phyloP scores from a whole-genome alignment of 2,797 vertebrate genomes.

The Danio tinwini region DNA sequence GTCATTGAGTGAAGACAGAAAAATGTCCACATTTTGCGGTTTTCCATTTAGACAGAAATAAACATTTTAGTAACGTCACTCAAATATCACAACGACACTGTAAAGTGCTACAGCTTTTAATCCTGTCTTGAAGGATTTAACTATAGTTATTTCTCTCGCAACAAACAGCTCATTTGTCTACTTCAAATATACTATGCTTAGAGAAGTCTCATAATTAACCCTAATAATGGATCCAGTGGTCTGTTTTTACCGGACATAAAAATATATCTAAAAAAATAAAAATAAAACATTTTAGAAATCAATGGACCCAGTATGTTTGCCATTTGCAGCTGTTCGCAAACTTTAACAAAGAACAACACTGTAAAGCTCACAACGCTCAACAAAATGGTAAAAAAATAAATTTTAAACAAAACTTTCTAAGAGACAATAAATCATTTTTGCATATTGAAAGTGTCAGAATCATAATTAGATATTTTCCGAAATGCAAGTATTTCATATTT shows the following conservation, averaged over 20 bases:
- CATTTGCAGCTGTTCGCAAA: neutral
- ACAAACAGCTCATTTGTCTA: neutral
- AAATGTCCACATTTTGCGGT: conserved; percentile 36
- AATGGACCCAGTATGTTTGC: too few relatives aligned
- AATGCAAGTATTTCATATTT: too few relatives aligned
- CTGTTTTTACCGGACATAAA: too few relatives aligned
- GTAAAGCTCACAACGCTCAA: neutral
- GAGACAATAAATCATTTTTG: neutral
- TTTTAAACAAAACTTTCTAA: neutral
- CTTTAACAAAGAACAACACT: neutral
- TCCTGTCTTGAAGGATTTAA: neutral
- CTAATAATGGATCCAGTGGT: too few relatives aligned
- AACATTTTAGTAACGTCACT: neutral
- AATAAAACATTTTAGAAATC: too few relatives aligned
- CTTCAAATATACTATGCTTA: neutral
- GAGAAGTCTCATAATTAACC: neutral
- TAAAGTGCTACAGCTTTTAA: conserved; percentile 8
- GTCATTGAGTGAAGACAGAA: conserved; percentile 31
- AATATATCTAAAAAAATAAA: too few relatives aligned
- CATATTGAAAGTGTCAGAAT: neutral
- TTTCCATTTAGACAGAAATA: conserved; percentile 19
- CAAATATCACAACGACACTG: neutral
- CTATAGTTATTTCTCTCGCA: neutral
- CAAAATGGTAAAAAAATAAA: neutral
- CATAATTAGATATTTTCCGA: too few relatives aligned